A percentile compares a stretch with the other conserved stretches of the same genome.
phyloP scores from a whole-genome alignment of 2,113 vertebrate species.

The Morphnarchus princeps region DNA sequence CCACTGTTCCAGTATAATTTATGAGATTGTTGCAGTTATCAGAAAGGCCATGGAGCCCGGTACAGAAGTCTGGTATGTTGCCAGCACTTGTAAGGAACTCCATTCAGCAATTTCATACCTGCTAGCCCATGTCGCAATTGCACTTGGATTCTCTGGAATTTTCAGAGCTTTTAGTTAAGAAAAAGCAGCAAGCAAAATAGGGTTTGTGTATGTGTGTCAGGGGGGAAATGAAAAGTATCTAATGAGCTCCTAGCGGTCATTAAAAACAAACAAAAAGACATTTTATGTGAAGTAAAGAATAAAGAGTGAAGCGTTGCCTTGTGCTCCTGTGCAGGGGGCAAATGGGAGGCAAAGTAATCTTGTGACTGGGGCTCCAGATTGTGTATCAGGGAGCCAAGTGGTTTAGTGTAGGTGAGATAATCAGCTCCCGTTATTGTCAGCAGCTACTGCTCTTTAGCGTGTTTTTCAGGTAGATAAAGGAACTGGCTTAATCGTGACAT shows the following conservation, averaged over 20 bases:
- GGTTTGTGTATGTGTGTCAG: background rate
- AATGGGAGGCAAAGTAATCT: background rate
- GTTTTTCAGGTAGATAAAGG: background rate
- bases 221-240: background rate
- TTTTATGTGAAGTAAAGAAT: background rate
- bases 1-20: background rate
- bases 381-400: background rate
- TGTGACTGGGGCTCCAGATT: background rate
- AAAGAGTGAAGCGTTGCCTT: background rate
- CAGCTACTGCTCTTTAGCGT: background rate
- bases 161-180: background rate
- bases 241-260: background rate
- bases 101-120: background rate
- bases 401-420: background rate
- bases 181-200: background rate
- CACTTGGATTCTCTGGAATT: background rate
- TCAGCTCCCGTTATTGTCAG: background rate
- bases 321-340: background rate
- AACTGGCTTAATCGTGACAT: background rate
- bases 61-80: background rate
- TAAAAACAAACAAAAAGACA: background rate
- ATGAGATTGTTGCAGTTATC: background rate
- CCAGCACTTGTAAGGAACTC: background rate
- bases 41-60: background rate
- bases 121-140: background rate